Conservation (phyloP, 2,888 invertebrate species). For the Listrodromus nycthemerus region DNA sequence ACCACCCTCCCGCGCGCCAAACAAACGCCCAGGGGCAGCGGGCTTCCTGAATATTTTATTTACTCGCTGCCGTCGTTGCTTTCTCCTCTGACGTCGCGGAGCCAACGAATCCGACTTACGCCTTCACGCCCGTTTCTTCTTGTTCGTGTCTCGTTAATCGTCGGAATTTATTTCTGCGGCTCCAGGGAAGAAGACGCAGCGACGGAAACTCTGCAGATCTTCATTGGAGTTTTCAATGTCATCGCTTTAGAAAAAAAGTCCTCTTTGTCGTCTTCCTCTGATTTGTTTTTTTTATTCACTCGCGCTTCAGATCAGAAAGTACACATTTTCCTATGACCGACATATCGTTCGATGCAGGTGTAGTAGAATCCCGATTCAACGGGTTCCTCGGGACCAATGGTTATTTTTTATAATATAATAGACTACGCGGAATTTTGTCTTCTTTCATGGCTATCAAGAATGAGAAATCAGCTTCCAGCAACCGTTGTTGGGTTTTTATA, state of each 20-base stretch:
- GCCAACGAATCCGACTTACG: conserved; percentile 18
- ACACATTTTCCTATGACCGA: background rate
- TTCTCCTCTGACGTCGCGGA: conserved; percentile 44
- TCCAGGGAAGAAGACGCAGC: conserved; percentile 7
- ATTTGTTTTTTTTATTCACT: background rate
- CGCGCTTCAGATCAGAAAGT: background rate
- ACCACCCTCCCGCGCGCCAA: conserved; percentile 72
- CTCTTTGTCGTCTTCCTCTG: background rate
- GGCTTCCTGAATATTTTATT: conserved; percentile 81
- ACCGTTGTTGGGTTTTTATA: too few species aligned
- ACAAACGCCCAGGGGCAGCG: conserved; percentile 76
- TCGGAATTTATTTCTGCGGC: conserved; percentile 58
- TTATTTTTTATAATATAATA: too few species aligned
- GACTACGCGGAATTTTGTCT: too few species aligned
- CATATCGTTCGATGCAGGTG: background rate
- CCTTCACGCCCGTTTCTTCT: conserved; percentile 49
- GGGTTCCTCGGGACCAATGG: too few species aligned
- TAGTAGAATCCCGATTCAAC: too few species aligned
- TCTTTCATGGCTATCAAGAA: too few species aligned
- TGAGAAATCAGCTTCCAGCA: too few species aligned
- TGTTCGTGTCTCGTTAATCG: conserved; percentile 61
- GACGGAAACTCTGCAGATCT: conserved; percentile 16
- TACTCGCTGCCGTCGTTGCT: conserved; percentile 71
- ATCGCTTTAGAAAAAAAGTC: conserved; percentile 5
- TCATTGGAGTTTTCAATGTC: conserved; percentile 51